These are phyloP conservation scores for Sander lucioperca DNA, from an alignment of 2,113 vertebrate species.

Conservation along the genomic window DNA sequence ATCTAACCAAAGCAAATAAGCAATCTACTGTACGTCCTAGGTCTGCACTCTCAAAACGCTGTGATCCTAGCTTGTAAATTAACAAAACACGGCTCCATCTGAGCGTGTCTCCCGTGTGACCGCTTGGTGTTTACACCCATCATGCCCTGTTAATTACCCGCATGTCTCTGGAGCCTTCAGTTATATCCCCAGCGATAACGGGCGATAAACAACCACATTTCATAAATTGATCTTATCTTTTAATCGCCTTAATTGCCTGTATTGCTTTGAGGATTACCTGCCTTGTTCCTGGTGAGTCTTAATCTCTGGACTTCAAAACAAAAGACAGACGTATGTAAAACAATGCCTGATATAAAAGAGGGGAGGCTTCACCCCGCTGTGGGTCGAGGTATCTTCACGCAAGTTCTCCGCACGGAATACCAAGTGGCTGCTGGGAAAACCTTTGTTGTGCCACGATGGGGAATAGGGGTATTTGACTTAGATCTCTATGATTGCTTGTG, in stretches of 20 bases:
- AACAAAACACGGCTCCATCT: conserved; percentile 40
- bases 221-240: conserved; percentile 63
- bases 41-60: conserved; percentile 36
- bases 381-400: conserved; percentile 67
- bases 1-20: conserved; percentile 49
- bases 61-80: conserved; percentile 21
- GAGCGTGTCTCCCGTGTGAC: conserved; percentile 61
- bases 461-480: conserved; percentile 85
- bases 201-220: conserved; percentile 66
- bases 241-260: conserved; percentile 75
- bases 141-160: conserved; percentile 80
- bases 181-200: conserved; percentile 59
- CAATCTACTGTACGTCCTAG: conserved; percentile 24
- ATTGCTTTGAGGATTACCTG: conserved; percentile 72
- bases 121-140: conserved; percentile 75
- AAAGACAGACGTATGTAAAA: conserved; percentile 76
- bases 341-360: conserved; percentile 66
- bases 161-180: conserved; percentile 62
- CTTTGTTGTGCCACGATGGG: conserved; percentile 78
- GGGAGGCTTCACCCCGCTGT: conserved; percentile 50
- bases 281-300: conserved; percentile 41
- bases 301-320: conserved; percentile 80
- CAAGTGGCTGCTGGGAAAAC: conserved; percentile 81
- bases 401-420: conserved; percentile 76
- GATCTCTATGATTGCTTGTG: conserved; percentile 76